These are phyloP conservation scores for Apeltes quadracus DNA, from an alignment of 2,113 vertebrate species.

Conservation along the genomic window DNA sequence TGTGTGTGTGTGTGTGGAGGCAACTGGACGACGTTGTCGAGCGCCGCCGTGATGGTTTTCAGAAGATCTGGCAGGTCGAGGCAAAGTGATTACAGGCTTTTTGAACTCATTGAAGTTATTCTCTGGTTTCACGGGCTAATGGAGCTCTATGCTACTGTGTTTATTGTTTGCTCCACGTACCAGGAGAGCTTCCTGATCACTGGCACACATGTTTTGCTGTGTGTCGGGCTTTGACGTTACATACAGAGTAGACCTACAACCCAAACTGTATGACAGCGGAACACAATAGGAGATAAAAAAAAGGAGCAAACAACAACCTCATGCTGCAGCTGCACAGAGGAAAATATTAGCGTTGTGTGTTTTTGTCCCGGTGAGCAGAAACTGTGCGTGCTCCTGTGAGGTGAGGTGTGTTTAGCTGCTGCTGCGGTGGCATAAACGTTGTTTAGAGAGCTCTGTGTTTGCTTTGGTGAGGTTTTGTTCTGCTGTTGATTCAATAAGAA, in stretches of 20 bases:
- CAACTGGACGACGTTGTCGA: constrained; percentile 59
- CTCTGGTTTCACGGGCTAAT: too few relatives aligned
- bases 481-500: background rate
- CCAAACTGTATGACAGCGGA: background rate
- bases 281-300: background rate
- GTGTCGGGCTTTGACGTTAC: too few relatives aligned
- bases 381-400: background rate
- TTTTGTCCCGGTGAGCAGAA: background rate
- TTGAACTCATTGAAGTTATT: too few relatives aligned
- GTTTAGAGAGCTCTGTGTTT: background rate
- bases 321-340: background rate
- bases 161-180: too few relatives aligned
- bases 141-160: too few relatives aligned
- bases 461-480: background rate
- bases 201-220: background rate
- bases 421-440: background rate
- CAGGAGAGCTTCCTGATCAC: too few relatives aligned
- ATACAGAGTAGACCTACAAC: background rate
- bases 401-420: background rate
- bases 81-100: constrained; percentile 37
- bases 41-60: constrained; percentile 49
- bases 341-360: background rate
- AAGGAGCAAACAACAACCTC: background rate
- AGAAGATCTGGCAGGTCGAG: constrained; percentile 52
- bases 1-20: constrained; percentile 6